A percentile compares a stretch with the other conserved stretches of the same genome.
These are phyloP conservation scores for Hydroisotoma schaefferi DNA, from an alignment of 2,888 invertebrate genomes.

Conservation along the genomic window DNA sequence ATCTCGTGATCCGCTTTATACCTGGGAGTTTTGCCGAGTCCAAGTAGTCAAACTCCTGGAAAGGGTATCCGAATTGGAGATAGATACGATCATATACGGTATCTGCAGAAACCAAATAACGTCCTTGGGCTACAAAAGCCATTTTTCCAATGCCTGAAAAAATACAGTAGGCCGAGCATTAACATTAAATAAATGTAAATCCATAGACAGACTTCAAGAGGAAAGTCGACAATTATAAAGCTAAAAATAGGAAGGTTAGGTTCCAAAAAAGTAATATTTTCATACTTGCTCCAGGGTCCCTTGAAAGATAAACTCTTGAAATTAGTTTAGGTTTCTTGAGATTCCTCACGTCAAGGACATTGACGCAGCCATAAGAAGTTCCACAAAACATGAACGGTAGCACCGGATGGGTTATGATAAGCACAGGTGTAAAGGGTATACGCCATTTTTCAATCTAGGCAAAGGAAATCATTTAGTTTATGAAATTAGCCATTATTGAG, in stretches of 20 bases:
- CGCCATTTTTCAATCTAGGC: slow-evolving; percentile 37
- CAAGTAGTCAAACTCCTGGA: slow-evolving; percentile 41
- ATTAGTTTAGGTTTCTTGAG: slow-evolving; percentile 37
- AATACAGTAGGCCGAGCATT: background rate
- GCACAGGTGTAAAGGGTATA: slow-evolving; percentile 29
- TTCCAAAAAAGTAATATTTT: background rate
- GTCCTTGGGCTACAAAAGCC: slow-evolving; percentile 38
- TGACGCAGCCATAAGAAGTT: slow-evolving; percentile 37
- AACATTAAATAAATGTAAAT: no score
- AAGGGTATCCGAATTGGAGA: slow-evolving; percentile 40
- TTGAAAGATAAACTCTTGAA: slow-evolving; percentile 27
- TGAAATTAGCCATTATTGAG: background rate
- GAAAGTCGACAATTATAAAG: background rate
- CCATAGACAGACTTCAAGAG: no score
- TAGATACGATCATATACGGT: slow-evolving; percentile 29
- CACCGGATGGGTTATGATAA: slow-evolving; percentile 36
- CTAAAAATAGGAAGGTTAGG: background rate
- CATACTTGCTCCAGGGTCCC: slow-evolving; percentile 20
- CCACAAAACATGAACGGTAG: slow-evolving; percentile 40
- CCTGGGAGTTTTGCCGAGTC: slow-evolving; percentile 31
- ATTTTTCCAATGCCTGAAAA: slow-evolving; percentile 35
- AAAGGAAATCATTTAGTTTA: background rate
- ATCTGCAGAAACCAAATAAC: slow-evolving; percentile 40
- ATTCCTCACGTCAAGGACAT: slow-evolving; percentile 35
- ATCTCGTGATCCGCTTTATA: background rate